A percentile compares a stretch with the other conserved stretches of the same genome.
phyloP scores from a whole-genome alignment of 2,797 vertebrate species.

The Apodemus agrarius region DNA sequence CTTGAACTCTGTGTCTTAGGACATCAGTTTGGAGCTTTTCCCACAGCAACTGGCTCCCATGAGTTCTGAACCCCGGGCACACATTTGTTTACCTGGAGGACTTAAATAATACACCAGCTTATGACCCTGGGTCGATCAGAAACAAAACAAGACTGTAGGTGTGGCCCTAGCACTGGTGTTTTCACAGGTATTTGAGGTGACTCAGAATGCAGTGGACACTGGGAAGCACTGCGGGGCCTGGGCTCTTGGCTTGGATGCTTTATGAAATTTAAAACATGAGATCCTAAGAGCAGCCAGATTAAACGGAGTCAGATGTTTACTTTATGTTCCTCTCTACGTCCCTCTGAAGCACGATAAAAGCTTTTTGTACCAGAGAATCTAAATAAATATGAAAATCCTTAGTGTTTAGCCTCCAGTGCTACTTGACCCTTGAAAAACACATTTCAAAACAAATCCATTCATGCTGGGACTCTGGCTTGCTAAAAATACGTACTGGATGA shows the following conservation, averaged over 20 bases:
- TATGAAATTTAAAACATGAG: conserved; percentile 34
- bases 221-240: neutral
- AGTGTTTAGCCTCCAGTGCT: conserved; percentile 32
- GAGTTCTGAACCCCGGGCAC: neutral
- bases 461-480: conserved; percentile 56
- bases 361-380: conserved; percentile 56
- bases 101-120: neutral
- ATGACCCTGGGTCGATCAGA: neutral
- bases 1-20: neutral
- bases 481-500: conserved; percentile 91
- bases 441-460: conserved; percentile 76
- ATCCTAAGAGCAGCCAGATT: neutral
- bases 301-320: conserved; percentile 41
- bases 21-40: neutral
- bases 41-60: neutral
- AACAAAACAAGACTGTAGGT: neutral
- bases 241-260: neutral
- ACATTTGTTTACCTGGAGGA: neutral
- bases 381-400: conserved; percentile 76
- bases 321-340: neutral
- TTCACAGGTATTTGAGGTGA: neutral
- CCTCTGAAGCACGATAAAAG: conserved; percentile 48
- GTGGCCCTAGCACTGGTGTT: neutral
- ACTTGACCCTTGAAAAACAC: conserved; percentile 75
- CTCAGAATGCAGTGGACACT: neutral